phyloP scores from a whole-genome alignment of 1,140 invertebrate species.

The Steinernema feltiae region DNA sequence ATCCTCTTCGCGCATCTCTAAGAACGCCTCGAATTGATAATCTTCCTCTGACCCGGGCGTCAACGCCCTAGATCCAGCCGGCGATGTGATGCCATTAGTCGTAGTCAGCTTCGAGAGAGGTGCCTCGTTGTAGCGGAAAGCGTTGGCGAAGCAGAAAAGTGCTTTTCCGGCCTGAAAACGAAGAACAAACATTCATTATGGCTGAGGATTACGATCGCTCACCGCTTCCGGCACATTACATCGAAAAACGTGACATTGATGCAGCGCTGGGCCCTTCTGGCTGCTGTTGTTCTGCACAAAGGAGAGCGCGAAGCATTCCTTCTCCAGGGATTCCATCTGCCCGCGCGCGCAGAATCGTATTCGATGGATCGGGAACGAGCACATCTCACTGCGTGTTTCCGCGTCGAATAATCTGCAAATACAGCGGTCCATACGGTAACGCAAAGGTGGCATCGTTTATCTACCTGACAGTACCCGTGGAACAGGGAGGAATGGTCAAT shows the following conservation, averaged over 20 bases:
- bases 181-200: slow-evolving; percentile 14
- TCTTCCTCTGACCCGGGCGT: slow-evolving; percentile 48
- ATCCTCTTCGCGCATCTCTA: slow-evolving; percentile 75
- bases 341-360: slow-evolving; percentile 91
- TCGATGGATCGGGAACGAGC: slow-evolving; percentile 79
- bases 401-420: slow-evolving; percentile 77
- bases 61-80: slow-evolving; percentile 4
- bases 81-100: slow-evolving; percentile 60
- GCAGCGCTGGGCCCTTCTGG: slow-evolving; percentile 73
- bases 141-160: slow-evolving; percentile 79
- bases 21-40: slow-evolving; percentile 71
- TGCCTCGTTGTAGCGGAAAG: slow-evolving; percentile 67
- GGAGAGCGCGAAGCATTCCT: slow-evolving; percentile 91
- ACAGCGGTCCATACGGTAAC: background rate
- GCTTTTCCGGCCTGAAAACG: slow-evolving; percentile 66
- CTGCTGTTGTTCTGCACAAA: slow-evolving; percentile 78
- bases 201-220: slow-evolving; percentile 60
- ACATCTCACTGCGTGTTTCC: slow-evolving; percentile 73
- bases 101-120: slow-evolving; percentile 53
- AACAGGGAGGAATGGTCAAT: slow-evolving; percentile 79
- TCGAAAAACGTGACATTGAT: slow-evolving; percentile 84
- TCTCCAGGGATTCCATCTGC: slow-evolving; percentile 72
- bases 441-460: no score
- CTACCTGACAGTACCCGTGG: slow-evolving; percentile 67
- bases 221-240: slow-evolving; percentile 96